Evolutionary conservation across 2,113 vertebrate genomes (phyloP).

Genomic region (Redunca redunca): DNA sequence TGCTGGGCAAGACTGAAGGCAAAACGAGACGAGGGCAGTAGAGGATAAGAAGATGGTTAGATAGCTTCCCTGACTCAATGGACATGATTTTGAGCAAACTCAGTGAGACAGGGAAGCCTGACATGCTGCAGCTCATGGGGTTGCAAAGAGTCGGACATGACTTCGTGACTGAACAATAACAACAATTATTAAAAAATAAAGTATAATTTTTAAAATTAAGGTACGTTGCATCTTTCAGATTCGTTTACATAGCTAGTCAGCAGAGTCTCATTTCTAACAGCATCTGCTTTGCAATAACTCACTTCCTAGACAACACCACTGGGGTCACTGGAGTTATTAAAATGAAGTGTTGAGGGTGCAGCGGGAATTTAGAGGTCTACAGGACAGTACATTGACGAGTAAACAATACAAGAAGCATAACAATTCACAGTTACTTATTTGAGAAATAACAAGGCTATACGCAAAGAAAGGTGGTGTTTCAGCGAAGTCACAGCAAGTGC

Average conservation of each 20-base stretch:
- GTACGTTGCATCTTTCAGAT: background rate
- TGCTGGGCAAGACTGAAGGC: background rate
- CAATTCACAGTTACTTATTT: background rate
- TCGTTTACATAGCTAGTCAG: background rate
- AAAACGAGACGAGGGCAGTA: fast-evolving
- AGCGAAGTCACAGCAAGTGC: background rate
- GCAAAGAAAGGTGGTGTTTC: background rate
- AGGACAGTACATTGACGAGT: too few species aligned
- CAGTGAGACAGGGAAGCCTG: background rate
- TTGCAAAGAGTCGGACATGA: background rate
- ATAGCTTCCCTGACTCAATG: background rate
- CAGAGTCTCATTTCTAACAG: background rate
- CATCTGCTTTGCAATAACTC: background rate
- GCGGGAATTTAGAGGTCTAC: background rate
- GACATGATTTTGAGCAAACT: background rate
- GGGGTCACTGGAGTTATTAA: background rate
- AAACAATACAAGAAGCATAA: background rate
- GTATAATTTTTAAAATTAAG: background rate
- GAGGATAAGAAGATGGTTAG: background rate
- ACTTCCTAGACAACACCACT: background rate
- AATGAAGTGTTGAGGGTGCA: background rate
- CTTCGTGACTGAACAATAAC: background rate
- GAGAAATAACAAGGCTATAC: background rate
- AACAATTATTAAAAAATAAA: background rate
- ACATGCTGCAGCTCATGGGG: background rate